Percentiles rank a stretch among this genome's conserved stretches.
phyloP scores from a whole-genome alignment of 2,888 invertebrate species.

The Fragum whitleyi region DNA sequence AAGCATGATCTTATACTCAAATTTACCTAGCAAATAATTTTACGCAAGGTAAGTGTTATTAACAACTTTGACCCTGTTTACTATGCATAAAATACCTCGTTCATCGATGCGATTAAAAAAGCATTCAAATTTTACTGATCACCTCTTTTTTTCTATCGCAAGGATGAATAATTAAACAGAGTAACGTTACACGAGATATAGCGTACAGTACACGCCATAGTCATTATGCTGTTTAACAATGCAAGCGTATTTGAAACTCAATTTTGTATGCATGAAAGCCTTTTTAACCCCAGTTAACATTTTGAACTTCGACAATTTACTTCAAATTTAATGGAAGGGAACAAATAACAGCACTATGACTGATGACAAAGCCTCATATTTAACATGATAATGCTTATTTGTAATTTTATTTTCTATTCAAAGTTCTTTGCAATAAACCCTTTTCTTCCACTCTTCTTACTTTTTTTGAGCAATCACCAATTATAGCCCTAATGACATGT shows the following conservation, averaged over 20 bases:
- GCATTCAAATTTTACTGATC: slow-evolving; percentile 2
- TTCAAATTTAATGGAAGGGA: no score
- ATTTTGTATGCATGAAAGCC: slow-evolving; percentile 4
- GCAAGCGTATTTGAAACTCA: not conserved
- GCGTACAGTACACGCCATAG: not conserved
- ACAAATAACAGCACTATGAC: no score
- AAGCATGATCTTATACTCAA: no score
- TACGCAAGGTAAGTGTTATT: no score
- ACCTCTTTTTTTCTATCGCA: not conserved
- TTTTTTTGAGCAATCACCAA: no score
- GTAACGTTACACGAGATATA: not conserved
- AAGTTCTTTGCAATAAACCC: no score
- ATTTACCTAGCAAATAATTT: no score
- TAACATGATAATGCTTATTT: no score
- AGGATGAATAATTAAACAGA: slow-evolving; percentile 10
- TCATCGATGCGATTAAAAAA: slow-evolving; percentile 5
- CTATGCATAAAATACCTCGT: not conserved
- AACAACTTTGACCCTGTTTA: not conserved
- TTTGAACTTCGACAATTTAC: not conserved
- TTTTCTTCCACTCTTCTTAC: no score
- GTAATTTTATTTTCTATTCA: no score
- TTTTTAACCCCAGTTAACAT: slow-evolving; percentile 1
- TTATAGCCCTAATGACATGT: no score
- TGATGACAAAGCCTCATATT: no score
- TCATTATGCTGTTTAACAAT: not conserved